Conservation (phyloP, 2,888 invertebrate genomes). For the Parapristionchus giblindavisi region DNA sequence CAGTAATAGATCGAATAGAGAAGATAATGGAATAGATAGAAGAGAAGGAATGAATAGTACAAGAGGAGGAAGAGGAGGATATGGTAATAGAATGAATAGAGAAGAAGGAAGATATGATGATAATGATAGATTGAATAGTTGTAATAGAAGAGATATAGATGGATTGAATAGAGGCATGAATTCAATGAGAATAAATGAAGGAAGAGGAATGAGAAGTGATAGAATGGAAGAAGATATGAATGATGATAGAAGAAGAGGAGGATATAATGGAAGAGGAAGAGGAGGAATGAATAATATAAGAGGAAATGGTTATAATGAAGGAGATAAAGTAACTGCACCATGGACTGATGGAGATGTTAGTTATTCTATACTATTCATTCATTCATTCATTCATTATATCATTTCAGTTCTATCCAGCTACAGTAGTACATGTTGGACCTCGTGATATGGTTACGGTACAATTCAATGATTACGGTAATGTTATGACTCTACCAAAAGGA, state of each 20-base stretch:
- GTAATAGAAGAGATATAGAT: not conserved
- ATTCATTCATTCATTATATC: not conserved
- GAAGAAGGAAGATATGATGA: not conserved
- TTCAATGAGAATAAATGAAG: constrained; percentile 2
- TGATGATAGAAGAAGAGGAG: not conserved
- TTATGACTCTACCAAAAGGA: constrained; percentile 9
- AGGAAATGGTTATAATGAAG: not conserved
- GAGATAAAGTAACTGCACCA: constrained; percentile 25
- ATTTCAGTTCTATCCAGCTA: constrained; percentile 34
- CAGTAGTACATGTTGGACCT: not conserved
- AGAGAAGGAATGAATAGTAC: not conserved
- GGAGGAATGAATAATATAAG: not conserved
- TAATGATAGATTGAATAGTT: not conserved
- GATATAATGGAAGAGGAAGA: not conserved
- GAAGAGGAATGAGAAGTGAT: not conserved
- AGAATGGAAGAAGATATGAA: not conserved
- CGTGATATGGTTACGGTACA: constrained; percentile 14
- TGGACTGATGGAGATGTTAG: constrained; percentile 36
- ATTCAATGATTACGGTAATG: constrained; percentile 20
- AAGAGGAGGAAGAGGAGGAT: not conserved
- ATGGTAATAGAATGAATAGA: not conserved
- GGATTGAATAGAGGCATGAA: not conserved
- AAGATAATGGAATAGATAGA: not conserved
- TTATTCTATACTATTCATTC: not conserved
- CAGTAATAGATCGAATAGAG: constrained; percentile 1